phyloP scores from a whole-genome alignment of 2,888 invertebrate species.

The Epirrhoe tristata region DNA sequence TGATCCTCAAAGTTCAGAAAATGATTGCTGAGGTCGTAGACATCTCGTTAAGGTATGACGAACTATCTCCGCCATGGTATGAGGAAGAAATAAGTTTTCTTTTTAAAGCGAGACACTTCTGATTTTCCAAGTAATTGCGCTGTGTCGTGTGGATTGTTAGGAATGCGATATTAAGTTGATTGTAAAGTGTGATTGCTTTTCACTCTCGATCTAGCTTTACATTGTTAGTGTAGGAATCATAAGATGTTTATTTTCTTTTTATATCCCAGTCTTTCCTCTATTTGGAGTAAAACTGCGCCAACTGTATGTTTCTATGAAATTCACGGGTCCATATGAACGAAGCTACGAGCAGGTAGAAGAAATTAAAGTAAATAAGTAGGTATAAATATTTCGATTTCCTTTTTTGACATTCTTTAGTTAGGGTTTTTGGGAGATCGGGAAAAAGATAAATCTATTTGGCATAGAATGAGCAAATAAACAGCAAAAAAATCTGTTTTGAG shows the following conservation, averaged over 20 bases:
- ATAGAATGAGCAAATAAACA: too few species aligned
- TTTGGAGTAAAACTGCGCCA: too few species aligned
- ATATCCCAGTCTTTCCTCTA: background rate
- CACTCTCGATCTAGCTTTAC: constrained; percentile 22
- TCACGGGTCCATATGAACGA: too few species aligned
- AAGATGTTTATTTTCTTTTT: background rate
- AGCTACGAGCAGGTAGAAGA: too few species aligned
- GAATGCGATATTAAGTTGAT: constrained; percentile 26
- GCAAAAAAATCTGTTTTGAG: too few species aligned
- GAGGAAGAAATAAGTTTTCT: constrained; percentile 32
- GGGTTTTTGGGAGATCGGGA: too few species aligned
- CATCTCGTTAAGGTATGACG: constrained; percentile 22
- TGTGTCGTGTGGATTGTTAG: constrained; percentile 20
- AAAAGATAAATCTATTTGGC: too few species aligned
- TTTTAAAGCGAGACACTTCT: constrained; percentile 23
- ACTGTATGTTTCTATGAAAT: too few species aligned
- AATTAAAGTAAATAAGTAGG: too few species aligned
- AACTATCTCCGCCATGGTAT: constrained; percentile 25
- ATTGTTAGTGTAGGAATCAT: constrained; percentile 1
- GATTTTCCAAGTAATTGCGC: constrained; percentile 32
- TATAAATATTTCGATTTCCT: too few species aligned
- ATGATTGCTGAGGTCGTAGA: constrained; percentile 21
- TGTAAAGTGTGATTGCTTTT: constrained; percentile 20
- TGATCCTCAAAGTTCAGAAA: background rate
- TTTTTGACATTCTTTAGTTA: too few species aligned